Evolutionary conservation across 2,797 vertebrate genomes (phyloP), one percentile per base, ranked within the genome.

Genomic region (Oreortyx pictus): DNA sequence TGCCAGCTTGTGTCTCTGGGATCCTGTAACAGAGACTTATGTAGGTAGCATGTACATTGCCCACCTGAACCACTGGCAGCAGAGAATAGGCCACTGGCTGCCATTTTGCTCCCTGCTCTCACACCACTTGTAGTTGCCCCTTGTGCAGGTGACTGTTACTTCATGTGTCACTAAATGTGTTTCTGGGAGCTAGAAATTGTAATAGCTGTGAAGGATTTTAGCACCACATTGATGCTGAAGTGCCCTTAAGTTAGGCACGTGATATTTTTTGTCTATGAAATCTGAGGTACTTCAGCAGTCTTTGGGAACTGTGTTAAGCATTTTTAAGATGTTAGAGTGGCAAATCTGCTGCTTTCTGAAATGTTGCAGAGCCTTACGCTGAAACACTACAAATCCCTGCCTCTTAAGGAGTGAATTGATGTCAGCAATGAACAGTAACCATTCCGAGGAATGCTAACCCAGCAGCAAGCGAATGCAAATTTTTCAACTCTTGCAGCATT

Each of bases 251-350:
- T 90, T 86, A 74, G 67, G 37, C 90, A 77, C 87, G 90, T 90
- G 88, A 57, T 90, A 56, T 62, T 91, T 85, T 85, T 90, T 85
- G 72, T 74, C 90, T 65, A 31, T 67, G 81, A 67, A 86, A 88
- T 68, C 57, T 88, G 59, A 85, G 57, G 66, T 91, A 37, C 90
- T 92, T 92, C 65, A 91, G 50, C 67, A 91, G 84, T 52, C 77
- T 85, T 92, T 95, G 81, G 75, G 88, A 95, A 89, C 41, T 91
- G 85, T 90, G 93, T 85, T 82, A 91, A 89, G 84, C 68, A 83
- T 96, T 94, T 95, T 92, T 87, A 72, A 94, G 90, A 89, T 59
- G 70, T 89, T 93, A 92, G 64, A 78, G 75, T 95, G 86, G 74
- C 86, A 92, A 89, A 91, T 88, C 91, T 92, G 61, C 86, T 80